phyloP scores from a whole-genome alignment of 1,140 invertebrate species.

The Drepana arcuata region DNA sequence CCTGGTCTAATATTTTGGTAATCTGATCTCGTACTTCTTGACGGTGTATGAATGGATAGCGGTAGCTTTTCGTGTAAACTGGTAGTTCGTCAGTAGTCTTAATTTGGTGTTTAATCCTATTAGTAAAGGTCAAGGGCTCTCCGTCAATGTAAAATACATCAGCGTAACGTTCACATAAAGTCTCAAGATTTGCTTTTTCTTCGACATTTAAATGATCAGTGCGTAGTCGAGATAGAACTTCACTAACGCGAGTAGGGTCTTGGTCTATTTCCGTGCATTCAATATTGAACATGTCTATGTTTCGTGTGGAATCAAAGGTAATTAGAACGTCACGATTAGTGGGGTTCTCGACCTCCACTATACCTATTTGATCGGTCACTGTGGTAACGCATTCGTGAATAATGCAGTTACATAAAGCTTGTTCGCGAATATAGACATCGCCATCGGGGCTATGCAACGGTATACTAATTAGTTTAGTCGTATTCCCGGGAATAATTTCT shows the following conservation, averaged over 20 bases:
- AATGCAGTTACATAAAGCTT: conserved; percentile 12
- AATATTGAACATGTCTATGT: conserved; percentile 4
- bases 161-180: conserved; percentile 3
- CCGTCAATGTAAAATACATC: conserved; percentile 3
- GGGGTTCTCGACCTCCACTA: conserved; percentile 8
- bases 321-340: conserved; percentile 10
- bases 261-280: not conserved
- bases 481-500: conserved; percentile 4
- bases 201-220: conserved; percentile 4
- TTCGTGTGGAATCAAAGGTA: conserved; percentile 8
- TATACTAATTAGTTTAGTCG: conserved; percentile 9
- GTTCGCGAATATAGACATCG: conserved; percentile 8
- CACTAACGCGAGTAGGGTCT: not conserved
- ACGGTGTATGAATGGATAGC: not conserved
- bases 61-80: conserved; percentile 1
- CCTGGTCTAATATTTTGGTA: not conserved
- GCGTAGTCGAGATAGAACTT: conserved; percentile 2
- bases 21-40: not conserved
- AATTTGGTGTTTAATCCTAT: conserved; percentile 1
- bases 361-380: conserved; percentile 1
- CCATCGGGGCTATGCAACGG: conserved; percentile 11
- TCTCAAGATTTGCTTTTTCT: conserved; percentile 1
- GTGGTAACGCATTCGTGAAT: conserved; percentile 12
- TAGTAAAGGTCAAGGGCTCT: not conserved
- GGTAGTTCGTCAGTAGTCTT: conserved; percentile 2